Evolutionary conservation across 1,140 invertebrate genomes (phyloP).

Genomic region (Ostrea denselamellosa): DNA sequence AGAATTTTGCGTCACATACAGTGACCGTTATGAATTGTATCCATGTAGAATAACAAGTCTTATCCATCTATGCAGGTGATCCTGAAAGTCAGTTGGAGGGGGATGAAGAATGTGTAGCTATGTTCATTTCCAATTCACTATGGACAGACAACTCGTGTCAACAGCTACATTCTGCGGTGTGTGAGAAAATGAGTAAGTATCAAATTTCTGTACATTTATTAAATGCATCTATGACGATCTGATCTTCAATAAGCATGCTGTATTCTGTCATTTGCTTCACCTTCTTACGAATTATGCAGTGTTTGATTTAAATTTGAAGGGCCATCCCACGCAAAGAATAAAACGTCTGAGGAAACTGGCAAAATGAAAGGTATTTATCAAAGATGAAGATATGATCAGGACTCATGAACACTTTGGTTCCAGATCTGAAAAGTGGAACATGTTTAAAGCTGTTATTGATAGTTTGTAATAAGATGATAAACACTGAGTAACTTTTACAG

Average conservation of each 20-base stretch:
- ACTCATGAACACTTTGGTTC: no score
- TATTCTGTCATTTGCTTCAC: background rate
- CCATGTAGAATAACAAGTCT: no score
- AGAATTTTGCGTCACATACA: no score
- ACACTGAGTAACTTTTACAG: no score
- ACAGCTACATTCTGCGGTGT: background rate
- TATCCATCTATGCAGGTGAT: background rate
- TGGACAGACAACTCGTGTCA: slow-evolving; percentile 11
- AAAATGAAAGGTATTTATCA: background rate
- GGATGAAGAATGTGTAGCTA: slow-evolving; percentile 11
- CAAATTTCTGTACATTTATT: no score
- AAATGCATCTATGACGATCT: no score
- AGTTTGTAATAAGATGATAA: no score
- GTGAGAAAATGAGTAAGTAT: background rate
- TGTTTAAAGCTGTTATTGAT: no score
- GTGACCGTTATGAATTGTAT: no score
- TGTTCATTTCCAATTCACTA: background rate
- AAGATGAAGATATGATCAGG: no score
- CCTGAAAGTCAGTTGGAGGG: background rate
- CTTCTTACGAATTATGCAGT: background rate
- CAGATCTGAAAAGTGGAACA: no score
- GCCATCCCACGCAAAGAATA: background rate
- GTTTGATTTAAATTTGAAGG: background rate
- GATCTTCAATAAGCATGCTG: background rate
- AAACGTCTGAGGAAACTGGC: background rate